phyloP scores from a whole-genome alignment of 2,888 invertebrate genomes.

The Petrolisthes manimaculis region DNA sequence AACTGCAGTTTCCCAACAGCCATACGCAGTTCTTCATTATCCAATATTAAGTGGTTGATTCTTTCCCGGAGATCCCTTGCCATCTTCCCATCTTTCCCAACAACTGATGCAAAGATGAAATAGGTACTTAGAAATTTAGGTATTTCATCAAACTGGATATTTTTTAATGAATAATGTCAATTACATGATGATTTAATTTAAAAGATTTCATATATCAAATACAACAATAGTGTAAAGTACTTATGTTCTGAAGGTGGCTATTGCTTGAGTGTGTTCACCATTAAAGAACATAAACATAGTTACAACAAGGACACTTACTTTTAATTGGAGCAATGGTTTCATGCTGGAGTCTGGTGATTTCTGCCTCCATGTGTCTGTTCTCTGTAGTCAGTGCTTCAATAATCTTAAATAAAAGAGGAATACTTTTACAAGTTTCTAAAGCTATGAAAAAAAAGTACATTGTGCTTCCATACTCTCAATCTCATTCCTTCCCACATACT shows the following conservation, averaged over 20 bases:
- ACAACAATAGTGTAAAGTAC: too few relatives aligned
- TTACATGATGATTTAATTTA: too few relatives aligned
- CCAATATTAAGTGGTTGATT: conserved; percentile 51
- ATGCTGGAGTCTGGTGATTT: conserved; percentile 41
- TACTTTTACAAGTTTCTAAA: not conserved
- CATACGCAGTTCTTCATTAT: conserved; percentile 64
- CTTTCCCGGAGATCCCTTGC: conserved; percentile 53
- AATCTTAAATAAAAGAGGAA: conserved; percentile 31
- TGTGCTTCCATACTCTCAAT: not conserved
- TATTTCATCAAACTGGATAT: not conserved
- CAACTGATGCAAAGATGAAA: conserved; percentile 34
- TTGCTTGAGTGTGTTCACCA: not conserved
- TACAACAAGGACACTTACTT: conserved; percentile 34
- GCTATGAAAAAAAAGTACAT: not conserved
- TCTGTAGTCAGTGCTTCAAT: conserved; percentile 44
- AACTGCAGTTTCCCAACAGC: conserved; percentile 56
- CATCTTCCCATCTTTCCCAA: conserved; percentile 58
- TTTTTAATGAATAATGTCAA: not conserved
- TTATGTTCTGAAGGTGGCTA: too few relatives aligned
- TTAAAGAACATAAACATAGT: not conserved
- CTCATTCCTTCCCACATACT: too few relatives aligned
- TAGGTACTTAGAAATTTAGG: not conserved
- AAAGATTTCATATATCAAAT: too few relatives aligned
- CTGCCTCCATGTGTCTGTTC: conserved; percentile 35
- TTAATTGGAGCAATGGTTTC: conserved; percentile 50